These are phyloP conservation scores for Micropterix aruncella DNA, from an alignment of 2,888 invertebrate species.

Conservation along the genomic window DNA sequence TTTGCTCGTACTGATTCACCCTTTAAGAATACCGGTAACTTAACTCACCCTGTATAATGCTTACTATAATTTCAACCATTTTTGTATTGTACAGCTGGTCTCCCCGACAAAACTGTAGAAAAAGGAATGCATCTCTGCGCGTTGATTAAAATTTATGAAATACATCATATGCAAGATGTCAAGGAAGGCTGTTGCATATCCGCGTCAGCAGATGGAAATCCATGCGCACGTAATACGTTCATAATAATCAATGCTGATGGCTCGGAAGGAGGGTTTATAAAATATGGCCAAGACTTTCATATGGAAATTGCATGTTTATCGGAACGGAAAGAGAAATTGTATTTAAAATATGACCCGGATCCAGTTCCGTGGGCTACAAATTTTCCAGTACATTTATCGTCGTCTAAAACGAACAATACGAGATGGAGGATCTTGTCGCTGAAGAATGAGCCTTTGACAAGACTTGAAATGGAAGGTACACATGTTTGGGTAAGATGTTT, in stretches of 20 bases:
- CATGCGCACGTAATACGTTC: background rate
- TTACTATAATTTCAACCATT: too few relatives aligned
- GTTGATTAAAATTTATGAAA: background rate
- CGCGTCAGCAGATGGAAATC: background rate
- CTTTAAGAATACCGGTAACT: too few relatives aligned
- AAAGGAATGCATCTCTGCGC: background rate
- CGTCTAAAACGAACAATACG: constrained; percentile 12
- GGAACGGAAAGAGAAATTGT: too few relatives aligned
- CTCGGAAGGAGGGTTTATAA: background rate
- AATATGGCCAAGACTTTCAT: background rate
- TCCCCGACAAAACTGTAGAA: background rate
- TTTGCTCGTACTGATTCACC: too few relatives aligned
- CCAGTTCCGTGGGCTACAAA: background rate
- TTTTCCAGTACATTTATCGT: background rate
- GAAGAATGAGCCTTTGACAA: constrained; percentile 23
- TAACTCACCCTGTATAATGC: too few relatives aligned
- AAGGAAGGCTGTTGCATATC: background rate
- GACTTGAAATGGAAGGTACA: constrained; percentile 29
- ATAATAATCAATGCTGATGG: background rate
- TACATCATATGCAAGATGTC: background rate
- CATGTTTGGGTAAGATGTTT: constrained; percentile 18
- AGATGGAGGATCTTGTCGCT: constrained; percentile 30
- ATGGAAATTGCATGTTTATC: background rate
- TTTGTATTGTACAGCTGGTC: too few relatives aligned
- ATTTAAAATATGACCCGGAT: background rate